Percentiles rank a stretch among this genome's conserved stretches.
These are phyloP conservation scores for Sardina pilchardus DNA, from an alignment of 2,113 vertebrate genomes.

Conservation along the genomic window DNA sequence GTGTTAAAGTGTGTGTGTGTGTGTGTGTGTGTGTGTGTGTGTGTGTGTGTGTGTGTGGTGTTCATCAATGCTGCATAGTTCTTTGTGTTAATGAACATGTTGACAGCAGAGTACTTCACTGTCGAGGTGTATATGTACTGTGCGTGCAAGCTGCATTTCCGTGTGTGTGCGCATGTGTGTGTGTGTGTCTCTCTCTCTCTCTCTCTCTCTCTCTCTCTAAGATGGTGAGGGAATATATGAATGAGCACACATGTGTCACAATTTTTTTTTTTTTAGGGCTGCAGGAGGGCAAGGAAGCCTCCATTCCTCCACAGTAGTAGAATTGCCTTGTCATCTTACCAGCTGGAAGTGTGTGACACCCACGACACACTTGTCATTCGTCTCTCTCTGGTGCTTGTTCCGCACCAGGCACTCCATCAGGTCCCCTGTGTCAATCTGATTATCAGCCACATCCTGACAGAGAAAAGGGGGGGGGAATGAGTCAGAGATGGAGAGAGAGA, in stretches of 20 bases:
- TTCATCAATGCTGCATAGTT: background rate
- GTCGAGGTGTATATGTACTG: too few relatives aligned
- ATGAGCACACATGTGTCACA: background rate
- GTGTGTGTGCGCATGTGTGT: too few relatives aligned
- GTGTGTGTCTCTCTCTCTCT: too few relatives aligned
- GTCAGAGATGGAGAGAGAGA: background rate
- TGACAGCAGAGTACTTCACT: background rate
- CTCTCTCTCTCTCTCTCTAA: too few relatives aligned
- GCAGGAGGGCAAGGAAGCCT: background rate
- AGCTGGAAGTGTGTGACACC: constrained; percentile 99
- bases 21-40: background rate
- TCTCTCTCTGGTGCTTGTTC: constrained; percentile 98
- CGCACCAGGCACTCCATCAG: constrained; percentile 97
- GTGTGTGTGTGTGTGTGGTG: background rate
- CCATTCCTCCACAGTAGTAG: background rate
- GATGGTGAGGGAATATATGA: background rate
- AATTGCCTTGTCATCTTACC: constrained; percentile 73
- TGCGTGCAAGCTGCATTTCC: background rate
- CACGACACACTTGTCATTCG: constrained; percentile 94
- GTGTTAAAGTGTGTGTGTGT: background rate
- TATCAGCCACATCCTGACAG: constrained; percentile 89
- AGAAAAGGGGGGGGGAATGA: constrained; percentile 25
- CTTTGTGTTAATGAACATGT: background rate
- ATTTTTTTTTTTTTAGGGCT: background rate
- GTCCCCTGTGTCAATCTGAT: constrained; percentile 94